phyloP scores from a whole-genome alignment of 2,888 invertebrate genomes.

The Callyntrura sp. region DNA sequence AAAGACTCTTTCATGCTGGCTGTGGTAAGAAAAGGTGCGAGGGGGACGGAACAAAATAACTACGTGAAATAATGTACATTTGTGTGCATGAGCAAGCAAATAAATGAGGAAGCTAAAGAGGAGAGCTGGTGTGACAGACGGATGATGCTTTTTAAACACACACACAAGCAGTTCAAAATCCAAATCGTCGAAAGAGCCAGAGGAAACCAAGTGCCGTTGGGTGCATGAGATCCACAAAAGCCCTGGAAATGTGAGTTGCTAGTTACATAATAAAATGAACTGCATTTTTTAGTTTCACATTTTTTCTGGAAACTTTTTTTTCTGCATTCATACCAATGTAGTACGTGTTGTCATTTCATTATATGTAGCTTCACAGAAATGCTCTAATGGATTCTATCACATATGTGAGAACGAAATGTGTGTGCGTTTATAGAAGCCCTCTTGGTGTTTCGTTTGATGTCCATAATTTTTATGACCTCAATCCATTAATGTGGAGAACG shows the following conservation, averaged over 20 bases:
- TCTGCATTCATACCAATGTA: slow-evolving; percentile 37
- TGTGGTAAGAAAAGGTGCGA: slow-evolving; percentile 36
- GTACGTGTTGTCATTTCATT: slow-evolving; percentile 21
- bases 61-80: background rate
- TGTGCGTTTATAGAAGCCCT: background rate
- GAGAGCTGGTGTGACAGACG: background rate
- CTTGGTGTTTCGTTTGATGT: background rate
- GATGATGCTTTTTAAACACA: background rate
- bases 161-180: background rate
- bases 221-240: background rate
- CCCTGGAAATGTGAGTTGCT: slow-evolving; percentile 3
- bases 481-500: slow-evolving; percentile 52
- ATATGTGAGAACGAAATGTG: slow-evolving; percentile 52
- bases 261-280: background rate
- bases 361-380: slow-evolving; percentile 14
- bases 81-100: background rate
- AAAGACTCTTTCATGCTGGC: slow-evolving; percentile 20
- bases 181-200: background rate
- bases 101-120: background rate
- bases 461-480: slow-evolving; percentile 68
- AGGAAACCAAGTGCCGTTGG: background rate
- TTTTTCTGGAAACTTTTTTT: slow-evolving; percentile 64
- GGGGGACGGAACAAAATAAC: slow-evolving; percentile 31
- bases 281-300: slow-evolving; percentile 36
- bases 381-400: slow-evolving; percentile 57